Conservation (phyloP, 92 coral and sea anemone genomes). For the Paragorgia papillata region DNA sequence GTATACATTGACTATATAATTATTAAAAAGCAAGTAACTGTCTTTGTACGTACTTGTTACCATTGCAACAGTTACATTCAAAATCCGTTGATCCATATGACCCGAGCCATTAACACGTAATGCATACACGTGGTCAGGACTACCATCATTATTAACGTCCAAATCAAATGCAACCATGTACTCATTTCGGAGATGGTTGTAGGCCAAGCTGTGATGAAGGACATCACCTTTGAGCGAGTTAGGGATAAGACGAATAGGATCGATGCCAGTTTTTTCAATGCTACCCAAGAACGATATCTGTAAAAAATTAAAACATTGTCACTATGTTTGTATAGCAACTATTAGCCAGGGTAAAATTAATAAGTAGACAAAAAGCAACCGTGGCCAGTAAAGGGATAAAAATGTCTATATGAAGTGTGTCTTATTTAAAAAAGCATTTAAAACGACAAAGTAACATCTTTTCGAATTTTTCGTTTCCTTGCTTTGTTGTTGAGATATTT, state of each 20-base stretch:
- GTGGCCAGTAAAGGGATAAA: too few relatives aligned
- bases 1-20: too few relatives aligned
- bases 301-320: neutral
- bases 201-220: conserved; percentile 75
- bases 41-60: conserved; percentile 58
- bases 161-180: conserved; percentile 83
- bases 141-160: conserved; percentile 73
- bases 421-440: too few relatives aligned
- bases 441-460: too few relatives aligned
- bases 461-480: too few relatives aligned
- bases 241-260: conserved; percentile 63
- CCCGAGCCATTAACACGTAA: conserved; percentile 63
- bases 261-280: conserved; percentile 46
- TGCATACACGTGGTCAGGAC: conserved; percentile 75
- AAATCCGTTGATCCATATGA: conserved; percentile 55
- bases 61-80: conserved; percentile 75
- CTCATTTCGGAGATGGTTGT: conserved; percentile 74
- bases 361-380: too few relatives aligned
- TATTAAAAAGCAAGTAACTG: too few relatives aligned
- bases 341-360: too few relatives aligned
- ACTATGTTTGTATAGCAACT: too few relatives aligned
- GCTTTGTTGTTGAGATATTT: too few relatives aligned
- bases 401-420: too few relatives aligned
- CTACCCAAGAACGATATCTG: conserved; percentile 74
- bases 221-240: conserved; percentile 66